Percentiles rank a stretch among this genome's conserved stretches.
phyloP scores from a whole-genome alignment of 2,888 invertebrate genomes.

The Mellilla xanthometata region DNA sequence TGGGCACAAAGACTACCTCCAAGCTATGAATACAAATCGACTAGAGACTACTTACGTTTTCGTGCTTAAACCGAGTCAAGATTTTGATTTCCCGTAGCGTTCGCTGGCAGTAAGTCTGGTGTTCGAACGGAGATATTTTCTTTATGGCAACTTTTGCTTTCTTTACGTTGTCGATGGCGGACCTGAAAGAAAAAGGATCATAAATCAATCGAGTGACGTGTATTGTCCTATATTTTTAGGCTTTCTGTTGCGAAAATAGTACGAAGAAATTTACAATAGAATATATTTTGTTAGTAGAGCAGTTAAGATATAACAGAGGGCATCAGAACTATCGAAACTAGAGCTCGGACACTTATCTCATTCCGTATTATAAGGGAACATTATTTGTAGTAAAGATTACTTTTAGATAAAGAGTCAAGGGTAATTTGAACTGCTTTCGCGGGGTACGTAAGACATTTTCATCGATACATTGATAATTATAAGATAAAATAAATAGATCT shows the following conservation, averaged over 20 bases:
- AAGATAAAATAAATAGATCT: too few relatives aligned
- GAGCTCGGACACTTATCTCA: too few relatives aligned
- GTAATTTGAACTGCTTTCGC: too few relatives aligned
- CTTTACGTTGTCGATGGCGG: slow-evolving; percentile 94
- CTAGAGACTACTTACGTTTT: slow-evolving; percentile 99
- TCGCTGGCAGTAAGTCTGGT: slow-evolving; percentile 99
- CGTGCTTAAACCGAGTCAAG: slow-evolving; percentile 99
- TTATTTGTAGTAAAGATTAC: too few relatives aligned
- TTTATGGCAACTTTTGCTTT: slow-evolving; percentile 99
- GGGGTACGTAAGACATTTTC: too few relatives aligned
- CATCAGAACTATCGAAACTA: too few relatives aligned
- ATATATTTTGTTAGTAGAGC: slow-evolving; percentile 19
- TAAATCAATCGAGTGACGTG: slow-evolving; percentile 44
- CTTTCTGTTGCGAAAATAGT: slow-evolving; percentile 30
- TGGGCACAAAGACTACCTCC: slow-evolving; percentile 9
- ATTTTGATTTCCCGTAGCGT: slow-evolving; percentile 99
- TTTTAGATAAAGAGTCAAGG: too few relatives aligned
- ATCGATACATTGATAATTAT: too few relatives aligned
- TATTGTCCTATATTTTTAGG: slow-evolving; percentile 33
- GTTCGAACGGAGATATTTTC: slow-evolving; percentile 99
- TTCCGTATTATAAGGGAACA: too few relatives aligned
- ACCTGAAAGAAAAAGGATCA: slow-evolving; percentile 83
- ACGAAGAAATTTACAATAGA: slow-evolving; percentile 10
- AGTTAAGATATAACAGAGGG: too few relatives aligned
- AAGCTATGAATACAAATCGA: slow-evolving; percentile 15